phyloP scores from a whole-genome alignment of 2,113 vertebrate species.

The Gasterosteus nipponicus region DNA sequence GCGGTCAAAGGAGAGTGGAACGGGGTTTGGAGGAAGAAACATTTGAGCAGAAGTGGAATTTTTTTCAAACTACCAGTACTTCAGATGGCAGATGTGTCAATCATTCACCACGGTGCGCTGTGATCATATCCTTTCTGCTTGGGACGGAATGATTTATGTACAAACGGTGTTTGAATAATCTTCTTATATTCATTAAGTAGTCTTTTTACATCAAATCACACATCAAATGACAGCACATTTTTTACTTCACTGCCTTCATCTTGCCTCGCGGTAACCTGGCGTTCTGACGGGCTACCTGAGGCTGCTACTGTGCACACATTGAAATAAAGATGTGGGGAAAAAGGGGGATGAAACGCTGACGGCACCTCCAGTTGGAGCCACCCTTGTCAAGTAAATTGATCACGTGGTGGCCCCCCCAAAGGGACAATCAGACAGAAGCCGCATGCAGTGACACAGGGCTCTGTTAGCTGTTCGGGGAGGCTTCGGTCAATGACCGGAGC shows the following conservation, averaged over 20 bases:
- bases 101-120: not conserved
- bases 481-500: too few species aligned
- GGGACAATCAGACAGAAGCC: not conserved
- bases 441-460: too few species aligned
- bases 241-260: not conserved
- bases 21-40: not conserved
- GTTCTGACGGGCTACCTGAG: not conserved
- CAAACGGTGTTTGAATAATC: not conserved
- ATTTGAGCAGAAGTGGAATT: not conserved
- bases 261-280: not conserved
- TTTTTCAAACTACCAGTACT: not conserved
- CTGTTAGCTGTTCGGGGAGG: too few species aligned
- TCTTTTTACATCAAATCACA: not conserved
- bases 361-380: not conserved
- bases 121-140: not conserved
- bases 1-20: not conserved
- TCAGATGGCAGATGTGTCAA: not conserved
- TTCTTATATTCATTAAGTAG: not conserved
- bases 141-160: not conserved
- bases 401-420: not conserved
- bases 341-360: not conserved
- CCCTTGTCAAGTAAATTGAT: not conserved
- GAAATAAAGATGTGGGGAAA: not conserved
- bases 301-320: not conserved
- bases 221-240: not conserved